Evolutionary conservation across 2,113 vertebrate genomes (phyloP), one percentile per base, ranked within the genome.

Genomic region (Antechinus flavipes): DNA sequence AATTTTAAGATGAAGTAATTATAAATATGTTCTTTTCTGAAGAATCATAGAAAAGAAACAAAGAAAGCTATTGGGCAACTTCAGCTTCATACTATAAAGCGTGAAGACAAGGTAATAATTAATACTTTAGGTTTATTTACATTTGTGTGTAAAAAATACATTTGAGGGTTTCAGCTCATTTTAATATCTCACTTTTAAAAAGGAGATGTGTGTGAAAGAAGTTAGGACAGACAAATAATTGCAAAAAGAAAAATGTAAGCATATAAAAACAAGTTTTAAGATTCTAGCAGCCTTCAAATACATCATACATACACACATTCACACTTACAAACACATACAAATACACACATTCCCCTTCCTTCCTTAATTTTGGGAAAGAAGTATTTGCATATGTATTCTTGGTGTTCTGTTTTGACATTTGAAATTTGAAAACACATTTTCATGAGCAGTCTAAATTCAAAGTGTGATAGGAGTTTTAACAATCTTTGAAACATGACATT

Each of bases 1-100:
- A 84, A 42, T 84, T 84, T 42, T 42, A 84, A 84, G n/a, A 6
- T 84, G 19, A 84, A 84, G 16, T 84, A 84, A 42, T 84, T 84
- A 42, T 2, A 22, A 91, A n/a, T 94, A 30, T 94, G 50, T 91
- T 93, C 97, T 35, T 47, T 98, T 97, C 93, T 52, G 50, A 98
- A 99, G 99, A 98, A 97, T 54, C 98, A 98, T 52, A 99, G 99
- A 93, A 99, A 99, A 97, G 99, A 99, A 98, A 98, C 98, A 25
- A 99, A 99, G 98, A 99, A 98, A 97, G 98, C 98, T 27, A 99
- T 99, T 95, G 97, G 98, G 95, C 99, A 98, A 93, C 98, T 99
- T 96, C 98, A 98, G 76, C 96, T 99, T 53, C 99, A 99, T 94
- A 99, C 98, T 84, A 98, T 99, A 93, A 99, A 99, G 93, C 98